A percentile compares a stretch with the other conserved stretches of the same genome.
These are phyloP conservation scores for Asobara japonica DNA, from an alignment of 1,140 invertebrate species.

Conservation along the genomic window DNA sequence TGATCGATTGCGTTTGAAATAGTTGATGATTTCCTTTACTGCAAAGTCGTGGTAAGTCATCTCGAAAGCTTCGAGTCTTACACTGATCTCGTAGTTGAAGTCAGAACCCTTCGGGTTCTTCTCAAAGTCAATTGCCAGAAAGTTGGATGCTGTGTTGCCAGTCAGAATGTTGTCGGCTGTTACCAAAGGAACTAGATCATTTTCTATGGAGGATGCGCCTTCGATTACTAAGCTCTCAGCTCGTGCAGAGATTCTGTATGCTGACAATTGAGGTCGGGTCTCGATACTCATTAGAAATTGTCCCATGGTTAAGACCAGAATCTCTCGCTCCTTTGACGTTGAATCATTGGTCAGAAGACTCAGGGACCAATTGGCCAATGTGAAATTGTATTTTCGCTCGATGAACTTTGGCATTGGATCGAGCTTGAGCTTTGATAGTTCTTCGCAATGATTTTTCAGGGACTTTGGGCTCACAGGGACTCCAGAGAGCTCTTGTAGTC, in stretches of 20 bases:
- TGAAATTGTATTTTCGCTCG: slow-evolving; percentile 77
- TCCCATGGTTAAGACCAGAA: slow-evolving; percentile 77
- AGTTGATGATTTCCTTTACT: slow-evolving; percentile 78
- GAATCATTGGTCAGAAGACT: slow-evolving; percentile 74
- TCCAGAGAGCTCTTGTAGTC: slow-evolving; percentile 36
- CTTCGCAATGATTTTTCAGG: slow-evolving; percentile 34
- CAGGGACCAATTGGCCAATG: slow-evolving; percentile 78
- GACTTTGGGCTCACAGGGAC: slow-evolving; percentile 29
- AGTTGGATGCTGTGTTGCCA: slow-evolving; percentile 73
- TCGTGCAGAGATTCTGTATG: slow-evolving; percentile 77
- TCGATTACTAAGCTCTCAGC: slow-evolving; percentile 84
- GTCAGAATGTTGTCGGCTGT: slow-evolving; percentile 76
- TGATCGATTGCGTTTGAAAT: slow-evolving; percentile 71
- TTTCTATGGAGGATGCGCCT: slow-evolving; percentile 75
- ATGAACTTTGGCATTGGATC: slow-evolving; percentile 47
- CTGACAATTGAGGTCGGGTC: slow-evolving; percentile 75
- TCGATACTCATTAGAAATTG: slow-evolving; percentile 79
- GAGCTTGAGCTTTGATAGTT: slow-evolving; percentile 37
- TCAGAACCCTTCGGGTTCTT: slow-evolving; percentile 76
- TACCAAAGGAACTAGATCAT: slow-evolving; percentile 78
- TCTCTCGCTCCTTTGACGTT: slow-evolving; percentile 66
- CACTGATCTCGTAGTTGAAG: slow-evolving; percentile 75
- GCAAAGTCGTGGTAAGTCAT: slow-evolving; percentile 84
- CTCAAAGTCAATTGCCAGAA: slow-evolving; percentile 81
- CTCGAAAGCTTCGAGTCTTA: slow-evolving; percentile 80